phyloP scores from a whole-genome alignment of 30 jellyfish, hydroid and myxozoan species.

The Calvadosia cruxmelitensis region DNA sequence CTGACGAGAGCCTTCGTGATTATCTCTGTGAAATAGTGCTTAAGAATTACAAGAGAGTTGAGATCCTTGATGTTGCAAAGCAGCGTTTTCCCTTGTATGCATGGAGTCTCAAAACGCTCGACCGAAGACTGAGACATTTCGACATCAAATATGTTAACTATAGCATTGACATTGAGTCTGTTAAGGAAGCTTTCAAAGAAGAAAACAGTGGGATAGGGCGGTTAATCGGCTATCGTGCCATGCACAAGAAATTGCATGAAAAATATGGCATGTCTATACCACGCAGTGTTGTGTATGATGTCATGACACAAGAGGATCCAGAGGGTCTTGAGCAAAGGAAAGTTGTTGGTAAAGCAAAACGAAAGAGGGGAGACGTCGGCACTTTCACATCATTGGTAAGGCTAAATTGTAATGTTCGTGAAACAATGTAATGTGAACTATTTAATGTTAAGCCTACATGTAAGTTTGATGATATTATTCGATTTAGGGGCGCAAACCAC shows the following conservation, averaged over 20 bases:
- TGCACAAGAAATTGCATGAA: constrained; percentile 10
- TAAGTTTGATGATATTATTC: too few species aligned
- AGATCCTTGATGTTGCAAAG: constrained; percentile 8
- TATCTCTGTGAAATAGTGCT: too few species aligned
- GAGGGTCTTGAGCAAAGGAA: constrained; percentile 13
- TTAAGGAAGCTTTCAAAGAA: constrained; percentile 19
- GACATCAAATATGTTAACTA: constrained; percentile 2
- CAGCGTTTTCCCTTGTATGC: constrained; percentile 13
- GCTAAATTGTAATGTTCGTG: too few species aligned
- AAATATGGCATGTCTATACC: constrained; percentile 22
- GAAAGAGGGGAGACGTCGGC: constrained; percentile 10
- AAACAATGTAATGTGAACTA: too few species aligned
- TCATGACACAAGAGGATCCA: constrained; percentile 16
- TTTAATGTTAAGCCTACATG: too few species aligned
- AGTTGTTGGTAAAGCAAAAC: neutral
- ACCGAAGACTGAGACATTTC: constrained; percentile 18
- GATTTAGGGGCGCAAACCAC: constrained; percentile 24
- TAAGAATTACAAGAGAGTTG: constrained; percentile 15
- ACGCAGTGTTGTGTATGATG: constrained; percentile 12
- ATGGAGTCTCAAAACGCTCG: constrained; percentile 37
- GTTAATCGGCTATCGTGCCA: constrained; percentile 23
- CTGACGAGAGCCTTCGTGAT: too few species aligned
- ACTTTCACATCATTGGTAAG: too few species aligned
- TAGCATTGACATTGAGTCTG: neutral
- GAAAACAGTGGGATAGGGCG: constrained; percentile 23